Evolutionary conservation across 2,113 vertebrate species (phyloP), one percentile per base, ranked within the genome.

Genomic region (Silurus meridionalis): DNA sequence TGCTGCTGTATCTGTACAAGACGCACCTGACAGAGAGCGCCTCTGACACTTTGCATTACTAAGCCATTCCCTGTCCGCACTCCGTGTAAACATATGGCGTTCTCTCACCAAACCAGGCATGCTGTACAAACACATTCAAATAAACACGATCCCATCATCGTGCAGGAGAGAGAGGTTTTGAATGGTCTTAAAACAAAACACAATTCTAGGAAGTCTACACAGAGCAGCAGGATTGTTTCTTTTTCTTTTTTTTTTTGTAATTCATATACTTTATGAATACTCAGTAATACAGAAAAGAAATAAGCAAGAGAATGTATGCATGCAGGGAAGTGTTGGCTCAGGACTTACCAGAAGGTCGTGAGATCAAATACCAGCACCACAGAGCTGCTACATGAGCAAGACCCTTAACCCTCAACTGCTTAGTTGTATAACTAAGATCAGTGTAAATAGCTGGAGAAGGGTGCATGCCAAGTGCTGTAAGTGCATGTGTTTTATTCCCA

Each of bases 1-100:
- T 80, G 57, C 78, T 75, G 46, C 66, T 75, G 83, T 37, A 58
- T 72, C 66, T 83, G 82, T 75, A 75, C 48, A 84, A 23, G 19
- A 79, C 14, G 28, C 66, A 23, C 75, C 19, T 63, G 57, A 69
- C 84, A 80, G 74, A 75, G 75, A 79, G 19, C 75, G 15, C 28
- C 25, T 2, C 23, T 48, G 50, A 52, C 50, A 55, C 75, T 85
- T 79, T 69, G 63, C 74, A 66, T 64, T 37, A 66, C 72, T 19
- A 37, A 78, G 17, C 8, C 50, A 57, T 80, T 48, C 61, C 61
- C 63, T 66, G 46, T 78, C 21, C 17, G 1, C 7, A 5, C 61
- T 10, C 52, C 57, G 81, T 69, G 81, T 53, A 83, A 83, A 83
- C 81, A 37, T 37, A 19, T 17, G 50, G 4, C 50, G 57, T 55